Conservation (phyloP, 2,888 invertebrate genomes). For the Marronus borbonicus region DNA sequence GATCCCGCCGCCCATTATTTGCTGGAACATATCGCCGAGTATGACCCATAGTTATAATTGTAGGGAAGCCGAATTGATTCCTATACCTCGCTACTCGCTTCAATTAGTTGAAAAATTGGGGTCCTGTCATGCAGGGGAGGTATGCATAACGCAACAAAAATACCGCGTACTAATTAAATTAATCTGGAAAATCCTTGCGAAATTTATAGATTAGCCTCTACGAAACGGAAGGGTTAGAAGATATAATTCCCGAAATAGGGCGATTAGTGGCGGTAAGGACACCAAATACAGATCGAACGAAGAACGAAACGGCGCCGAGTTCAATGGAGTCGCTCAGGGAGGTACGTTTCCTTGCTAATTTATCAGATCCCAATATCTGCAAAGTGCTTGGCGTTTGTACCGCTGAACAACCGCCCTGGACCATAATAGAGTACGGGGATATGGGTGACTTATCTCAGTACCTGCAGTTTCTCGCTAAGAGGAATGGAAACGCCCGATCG, state of each 20-base stretch:
- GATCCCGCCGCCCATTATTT: slow-evolving; percentile 74
- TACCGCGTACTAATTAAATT: slow-evolving; percentile 55
- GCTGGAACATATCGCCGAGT: slow-evolving; percentile 77
- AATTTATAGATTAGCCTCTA: slow-evolving; percentile 72
- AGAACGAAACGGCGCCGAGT: slow-evolving; percentile 65
- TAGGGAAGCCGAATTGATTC: slow-evolving; percentile 74
- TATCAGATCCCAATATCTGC: slow-evolving; percentile 80
- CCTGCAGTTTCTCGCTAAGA: slow-evolving; percentile 71
- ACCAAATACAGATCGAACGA: slow-evolving; percentile 69
- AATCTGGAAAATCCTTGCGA: slow-evolving; percentile 56
- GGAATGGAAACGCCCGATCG: slow-evolving; percentile 65
- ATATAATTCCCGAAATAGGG: slow-evolving; percentile 70
- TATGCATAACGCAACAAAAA: slow-evolving; percentile 60
- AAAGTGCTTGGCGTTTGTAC: slow-evolving; percentile 76
- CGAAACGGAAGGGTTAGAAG: slow-evolving; percentile 72
- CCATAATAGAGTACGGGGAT: slow-evolving; percentile 82
- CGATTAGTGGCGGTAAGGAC: slow-evolving; percentile 74
- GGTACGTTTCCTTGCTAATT: slow-evolving; percentile 78
- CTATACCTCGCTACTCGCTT: slow-evolving; percentile 74
- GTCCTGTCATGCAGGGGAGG: slow-evolving; percentile 75
- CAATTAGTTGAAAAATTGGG: slow-evolving; percentile 74
- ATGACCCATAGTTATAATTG: slow-evolving; percentile 76
- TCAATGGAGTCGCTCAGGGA: slow-evolving; percentile 74
- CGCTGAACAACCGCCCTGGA: slow-evolving; percentile 77
- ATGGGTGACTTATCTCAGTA: slow-evolving; percentile 84